phyloP scores from a whole-genome alignment of 1,140 invertebrate genomes.

The Bombus confusus region DNA sequence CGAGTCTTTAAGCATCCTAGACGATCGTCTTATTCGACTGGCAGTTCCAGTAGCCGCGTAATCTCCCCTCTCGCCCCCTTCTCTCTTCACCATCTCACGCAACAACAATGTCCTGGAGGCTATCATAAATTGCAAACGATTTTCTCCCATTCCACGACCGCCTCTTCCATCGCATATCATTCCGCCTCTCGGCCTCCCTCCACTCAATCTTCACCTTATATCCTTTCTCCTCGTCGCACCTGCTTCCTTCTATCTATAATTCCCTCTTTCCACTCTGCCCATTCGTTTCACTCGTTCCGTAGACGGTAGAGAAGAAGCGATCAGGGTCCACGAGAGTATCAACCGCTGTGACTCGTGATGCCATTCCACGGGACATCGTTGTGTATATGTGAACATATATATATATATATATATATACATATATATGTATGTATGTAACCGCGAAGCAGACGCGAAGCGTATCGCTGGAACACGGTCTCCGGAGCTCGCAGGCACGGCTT shows the following conservation, averaged over 20 bases:
- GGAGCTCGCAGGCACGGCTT: constrained; percentile 36
- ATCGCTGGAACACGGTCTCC: constrained; percentile 11
- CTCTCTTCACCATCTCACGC: constrained; percentile 4
- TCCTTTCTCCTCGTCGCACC: not conserved
- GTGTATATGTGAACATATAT: not conserved
- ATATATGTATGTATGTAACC: not conserved
- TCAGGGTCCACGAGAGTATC: constrained; percentile 9
- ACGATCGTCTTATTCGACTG: not conserved
- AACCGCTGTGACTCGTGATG: not conserved
- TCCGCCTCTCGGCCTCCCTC: not conserved
- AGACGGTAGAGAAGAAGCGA: not conserved
- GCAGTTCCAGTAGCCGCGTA: constrained; percentile 58
- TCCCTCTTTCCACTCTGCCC: not conserved
- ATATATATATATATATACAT: no score
- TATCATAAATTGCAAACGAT: constrained; percentile 50
- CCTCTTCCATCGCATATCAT: constrained; percentile 27
- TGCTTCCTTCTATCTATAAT: not conserved
- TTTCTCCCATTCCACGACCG: constrained; percentile 15
- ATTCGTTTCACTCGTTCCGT: not conserved
- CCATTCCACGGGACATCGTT: not conserved
- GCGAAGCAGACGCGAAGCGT: constrained; percentile 3
- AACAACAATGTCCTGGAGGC: constrained; percentile 29
- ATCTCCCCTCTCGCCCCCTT: not conserved
- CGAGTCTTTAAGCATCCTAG: not conserved
- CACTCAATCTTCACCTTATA: constrained; percentile 17